Evolutionary conservation across 2,797 vertebrate species (phyloP).

Genomic region (Ceyx erithaca): DNA sequence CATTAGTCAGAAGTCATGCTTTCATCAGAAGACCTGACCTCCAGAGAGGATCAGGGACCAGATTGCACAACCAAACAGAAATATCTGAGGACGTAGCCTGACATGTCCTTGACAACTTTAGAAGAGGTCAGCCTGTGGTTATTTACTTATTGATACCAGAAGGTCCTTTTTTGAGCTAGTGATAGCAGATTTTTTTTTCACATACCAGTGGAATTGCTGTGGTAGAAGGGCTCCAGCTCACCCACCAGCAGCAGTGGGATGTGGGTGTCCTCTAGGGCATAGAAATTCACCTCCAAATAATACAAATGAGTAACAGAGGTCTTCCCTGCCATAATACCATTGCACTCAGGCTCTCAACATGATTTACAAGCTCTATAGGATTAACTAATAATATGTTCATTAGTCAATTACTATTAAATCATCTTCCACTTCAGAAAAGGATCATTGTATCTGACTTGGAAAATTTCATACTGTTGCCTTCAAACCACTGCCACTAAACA

Average conservation of each 20-base stretch:
- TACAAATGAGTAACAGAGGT: background rate
- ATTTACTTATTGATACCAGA: background rate
- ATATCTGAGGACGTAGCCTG: background rate
- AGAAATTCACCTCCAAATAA: background rate
- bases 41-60: background rate
- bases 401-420: background rate
- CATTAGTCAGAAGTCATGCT: background rate
- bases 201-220: background rate
- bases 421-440: background rate
- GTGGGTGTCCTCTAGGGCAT: background rate
- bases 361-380: background rate
- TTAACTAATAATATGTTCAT: background rate
- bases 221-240: background rate
- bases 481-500: background rate
- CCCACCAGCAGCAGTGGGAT: background rate
- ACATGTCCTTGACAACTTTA: background rate
- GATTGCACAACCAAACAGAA: background rate
- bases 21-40: background rate
- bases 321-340: background rate
- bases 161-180: background rate
- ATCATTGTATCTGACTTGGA: background rate
- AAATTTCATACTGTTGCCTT: background rate
- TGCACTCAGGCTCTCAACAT: background rate
- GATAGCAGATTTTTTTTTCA: background rate
- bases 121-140: background rate